phyloP scores from a whole-genome alignment of 2,888 invertebrate genomes.

The Limnephilus auricula region DNA sequence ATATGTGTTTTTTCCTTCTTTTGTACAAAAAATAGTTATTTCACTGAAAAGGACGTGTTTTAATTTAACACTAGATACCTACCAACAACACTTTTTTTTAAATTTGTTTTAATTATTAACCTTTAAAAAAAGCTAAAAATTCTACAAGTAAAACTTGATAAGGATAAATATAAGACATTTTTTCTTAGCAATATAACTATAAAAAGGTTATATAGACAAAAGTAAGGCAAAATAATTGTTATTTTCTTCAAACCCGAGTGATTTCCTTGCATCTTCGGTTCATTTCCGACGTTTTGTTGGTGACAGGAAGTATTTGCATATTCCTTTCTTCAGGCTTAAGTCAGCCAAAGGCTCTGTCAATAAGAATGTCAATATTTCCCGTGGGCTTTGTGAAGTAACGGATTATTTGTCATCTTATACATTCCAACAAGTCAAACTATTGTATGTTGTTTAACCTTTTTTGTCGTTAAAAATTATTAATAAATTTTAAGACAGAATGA shows the following conservation, averaged over 20 bases:
- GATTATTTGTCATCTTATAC: background rate
- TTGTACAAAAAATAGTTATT: conserved; percentile 9
- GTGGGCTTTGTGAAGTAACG: conserved; percentile 31
- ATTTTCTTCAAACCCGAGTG: conserved; percentile 7
- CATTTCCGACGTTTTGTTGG: conserved; percentile 35
- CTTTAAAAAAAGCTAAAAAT: no score
- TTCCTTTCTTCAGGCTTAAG: conserved; percentile 39
- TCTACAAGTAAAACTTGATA: no score
- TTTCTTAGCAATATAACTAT: no score
- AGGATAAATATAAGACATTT: no score
- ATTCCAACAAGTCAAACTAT: background rate
- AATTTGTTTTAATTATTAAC: no score
- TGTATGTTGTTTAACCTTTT: background rate
- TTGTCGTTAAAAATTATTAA: background rate
- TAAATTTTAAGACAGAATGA: background rate
- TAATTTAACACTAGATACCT: background rate
- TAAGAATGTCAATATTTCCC: conserved; percentile 52
- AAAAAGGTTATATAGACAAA: background rate
- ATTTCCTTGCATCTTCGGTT: conserved; percentile 27
- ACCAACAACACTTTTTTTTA: no score
- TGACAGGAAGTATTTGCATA: conserved; percentile 24
- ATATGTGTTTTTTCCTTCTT: conserved; percentile 12
- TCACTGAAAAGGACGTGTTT: background rate
- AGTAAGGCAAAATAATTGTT: conserved; percentile 19
- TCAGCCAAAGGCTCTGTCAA: conserved; percentile 20